Percentiles rank a stretch among this genome's conserved stretches.
phyloP scores from a whole-genome alignment of 2,113 vertebrate genomes.

The Bubo blakistoni region DNA sequence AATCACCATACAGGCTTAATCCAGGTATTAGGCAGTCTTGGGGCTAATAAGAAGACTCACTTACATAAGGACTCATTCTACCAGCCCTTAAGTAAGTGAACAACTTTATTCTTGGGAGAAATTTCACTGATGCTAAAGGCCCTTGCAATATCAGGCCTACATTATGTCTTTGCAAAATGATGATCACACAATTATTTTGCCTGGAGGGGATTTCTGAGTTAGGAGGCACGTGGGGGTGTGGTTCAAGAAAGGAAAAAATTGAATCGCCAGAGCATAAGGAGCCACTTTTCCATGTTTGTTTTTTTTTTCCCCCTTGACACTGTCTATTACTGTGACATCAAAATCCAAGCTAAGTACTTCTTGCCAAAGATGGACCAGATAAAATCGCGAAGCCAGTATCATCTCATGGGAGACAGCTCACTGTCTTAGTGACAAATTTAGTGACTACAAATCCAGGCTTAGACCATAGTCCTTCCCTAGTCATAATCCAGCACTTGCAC shows the following conservation, averaged over 20 bases:
- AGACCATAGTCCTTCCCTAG: slow-evolving; percentile 7
- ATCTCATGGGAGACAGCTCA: slow-evolving; percentile 25
- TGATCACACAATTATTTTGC: background rate
- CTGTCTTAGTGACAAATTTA: slow-evolving; percentile 40
- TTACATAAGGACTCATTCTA: slow-evolving; percentile 6
- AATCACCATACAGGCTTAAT: slow-evolving; percentile 55
- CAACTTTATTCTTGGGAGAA: slow-evolving; percentile 35
- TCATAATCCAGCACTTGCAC: slow-evolving; percentile 34
- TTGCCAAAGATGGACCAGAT: slow-evolving; percentile 31
- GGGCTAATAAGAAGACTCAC: slow-evolving; percentile 38
- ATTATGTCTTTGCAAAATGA: background rate
- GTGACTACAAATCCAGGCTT: slow-evolving; percentile 47
- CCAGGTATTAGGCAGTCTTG: slow-evolving; percentile 31
- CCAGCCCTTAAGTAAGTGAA: background rate
- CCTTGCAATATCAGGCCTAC: background rate
- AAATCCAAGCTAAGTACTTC: slow-evolving; percentile 32
- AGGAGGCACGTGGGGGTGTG: background rate
- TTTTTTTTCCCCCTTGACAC: background rate
- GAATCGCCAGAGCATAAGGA: background rate
- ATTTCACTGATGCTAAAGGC: background rate
- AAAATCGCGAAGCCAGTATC: slow-evolving; percentile 20
- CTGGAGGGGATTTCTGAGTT: background rate
- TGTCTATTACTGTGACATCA: slow-evolving; percentile 37
- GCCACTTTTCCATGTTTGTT: background rate
- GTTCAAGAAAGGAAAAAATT: background rate